Percentiles rank a stretch among this genome's conserved stretches.
Conservation (phyloP, 2,797 vertebrate genomes). For the Zalophus californianus region DNA sequence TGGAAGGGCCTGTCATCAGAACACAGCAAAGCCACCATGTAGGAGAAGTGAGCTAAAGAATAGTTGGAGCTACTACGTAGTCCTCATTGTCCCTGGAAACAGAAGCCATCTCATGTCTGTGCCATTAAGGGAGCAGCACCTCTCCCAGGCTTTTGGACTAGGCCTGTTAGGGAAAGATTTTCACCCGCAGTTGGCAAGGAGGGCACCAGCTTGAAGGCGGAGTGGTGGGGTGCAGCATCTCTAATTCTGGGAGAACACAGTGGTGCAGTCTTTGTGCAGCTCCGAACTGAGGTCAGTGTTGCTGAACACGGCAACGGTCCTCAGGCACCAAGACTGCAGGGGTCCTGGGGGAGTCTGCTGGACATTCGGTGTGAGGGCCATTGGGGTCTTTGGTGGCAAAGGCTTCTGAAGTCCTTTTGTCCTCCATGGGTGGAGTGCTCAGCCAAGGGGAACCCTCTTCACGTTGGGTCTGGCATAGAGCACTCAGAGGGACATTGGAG, state of each 20-base stretch:
- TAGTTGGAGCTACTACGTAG: neutral
- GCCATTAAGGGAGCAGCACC: neutral
- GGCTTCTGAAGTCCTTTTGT: neutral
- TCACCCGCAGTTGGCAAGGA: too few relatives aligned
- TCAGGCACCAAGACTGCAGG: neutral
- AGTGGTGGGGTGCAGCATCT: too few relatives aligned
- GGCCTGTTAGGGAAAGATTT: neutral
- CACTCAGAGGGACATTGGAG: neutral
- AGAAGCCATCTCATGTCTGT: neutral
- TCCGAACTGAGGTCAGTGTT: fast-evolving
- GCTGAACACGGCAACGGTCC: neutral
- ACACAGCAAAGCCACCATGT: too few relatives aligned
- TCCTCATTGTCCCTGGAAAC: neutral
- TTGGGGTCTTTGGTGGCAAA: neutral
- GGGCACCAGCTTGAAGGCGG: neutral
- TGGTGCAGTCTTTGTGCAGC: fast-evolving
- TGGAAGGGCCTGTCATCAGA: neutral
- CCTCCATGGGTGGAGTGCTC: neutral
- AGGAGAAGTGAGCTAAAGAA: too few relatives aligned
- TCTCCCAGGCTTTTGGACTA: neutral
- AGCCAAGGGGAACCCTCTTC: neutral
- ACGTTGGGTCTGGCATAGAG: fast-evolving
- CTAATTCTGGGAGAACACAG: too few relatives aligned
- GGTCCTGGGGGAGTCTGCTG: neutral
- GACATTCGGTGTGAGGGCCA: too few relatives aligned